Evolutionary conservation across 2,888 invertebrate genomes (phyloP).

Genomic region (Cosmorhoe ocellata): DNA sequence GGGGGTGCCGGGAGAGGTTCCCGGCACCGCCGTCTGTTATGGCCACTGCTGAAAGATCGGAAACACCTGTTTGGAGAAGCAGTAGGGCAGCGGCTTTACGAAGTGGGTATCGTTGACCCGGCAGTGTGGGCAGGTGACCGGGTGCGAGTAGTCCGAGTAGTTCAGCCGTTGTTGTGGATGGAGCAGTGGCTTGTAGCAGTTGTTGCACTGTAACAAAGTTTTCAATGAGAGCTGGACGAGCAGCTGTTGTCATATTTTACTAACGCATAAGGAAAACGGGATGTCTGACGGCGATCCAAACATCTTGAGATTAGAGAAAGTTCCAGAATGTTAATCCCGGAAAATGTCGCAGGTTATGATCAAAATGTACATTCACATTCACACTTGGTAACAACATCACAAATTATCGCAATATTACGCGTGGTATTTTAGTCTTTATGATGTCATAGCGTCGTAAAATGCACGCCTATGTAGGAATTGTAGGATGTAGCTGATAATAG

Average conservation of each 20-base stretch:
- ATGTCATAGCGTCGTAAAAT: constrained; percentile 27
- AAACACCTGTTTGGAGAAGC: constrained; percentile 89
- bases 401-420: constrained; percentile 5
- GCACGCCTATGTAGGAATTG: constrained; percentile 8
- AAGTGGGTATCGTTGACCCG: constrained; percentile 95
- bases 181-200: constrained; percentile 93
- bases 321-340: background rate
- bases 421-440: constrained; percentile 18
- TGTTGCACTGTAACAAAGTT: constrained; percentile 90
- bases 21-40: constrained; percentile 92
- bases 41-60: constrained; percentile 90
- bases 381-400: constrained; percentile 13
- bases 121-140: constrained; percentile 95
- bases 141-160: constrained; percentile 97
- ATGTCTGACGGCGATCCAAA: too few relatives aligned
- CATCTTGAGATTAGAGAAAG: too few relatives aligned
- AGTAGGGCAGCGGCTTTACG: constrained; percentile 93
- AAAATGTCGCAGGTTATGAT: constrained; percentile 3
- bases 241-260: background rate
- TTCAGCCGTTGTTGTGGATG: constrained; percentile 93
- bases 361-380: constrained; percentile 7
- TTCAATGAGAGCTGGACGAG: background rate
- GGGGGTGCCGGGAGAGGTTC: constrained; percentile 77
- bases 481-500: constrained; percentile 16
- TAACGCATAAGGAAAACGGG: too few relatives aligned